Evolutionary conservation across 2,113 vertebrate species (phyloP), one percentile per base, ranked within the genome.

Genomic region (Pachyramphus minor): DNA sequence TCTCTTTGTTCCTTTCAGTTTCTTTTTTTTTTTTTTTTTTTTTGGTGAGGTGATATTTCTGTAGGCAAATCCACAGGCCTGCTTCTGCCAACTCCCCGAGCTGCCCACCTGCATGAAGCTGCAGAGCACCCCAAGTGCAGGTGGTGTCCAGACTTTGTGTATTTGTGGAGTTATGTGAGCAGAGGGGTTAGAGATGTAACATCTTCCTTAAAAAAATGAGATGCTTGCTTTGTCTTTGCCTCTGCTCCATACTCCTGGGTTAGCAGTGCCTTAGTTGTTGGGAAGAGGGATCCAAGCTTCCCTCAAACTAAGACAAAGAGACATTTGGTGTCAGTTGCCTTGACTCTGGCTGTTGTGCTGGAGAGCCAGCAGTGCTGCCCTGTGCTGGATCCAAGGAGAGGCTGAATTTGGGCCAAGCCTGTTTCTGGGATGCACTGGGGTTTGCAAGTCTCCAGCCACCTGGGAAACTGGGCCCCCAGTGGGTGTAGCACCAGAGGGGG

Each of bases 1-100:
- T 97, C 96, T 63, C 96, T 97, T 95, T 96, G 95, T 97, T 96
- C 96, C 91, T 96, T 93, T 87, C 89, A 49, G 72, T 81, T 59
- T 97, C 67, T 85, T 33, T 39, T 41, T 52, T 35, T 71, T 39
- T 72, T 66, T 81, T 56, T 33, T 59, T 24, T 0, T 23, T 81
- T 60, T 72, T 1, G 2, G 41, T 35, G 66, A 8, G 6, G 12
- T 58, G 67, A 14, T 64, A 9, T 76, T 82, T 84, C 62, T 69
- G 25, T 41, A 53, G 90, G 18, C 52, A 77, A 33, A 22, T 14
- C 35, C 41, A 4, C 3, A 55, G 41, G 12, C 67, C 66, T 71
- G 45, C 55, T 78, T 82, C 66, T 66, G 25, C 19, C 30, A 45
- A 25, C 33, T 91, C 30, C 24, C 44, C 11, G 16, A 78, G 62